Conservation (phyloP, 2,888 invertebrate genomes). For the Drosophila phalerata region DNA sequence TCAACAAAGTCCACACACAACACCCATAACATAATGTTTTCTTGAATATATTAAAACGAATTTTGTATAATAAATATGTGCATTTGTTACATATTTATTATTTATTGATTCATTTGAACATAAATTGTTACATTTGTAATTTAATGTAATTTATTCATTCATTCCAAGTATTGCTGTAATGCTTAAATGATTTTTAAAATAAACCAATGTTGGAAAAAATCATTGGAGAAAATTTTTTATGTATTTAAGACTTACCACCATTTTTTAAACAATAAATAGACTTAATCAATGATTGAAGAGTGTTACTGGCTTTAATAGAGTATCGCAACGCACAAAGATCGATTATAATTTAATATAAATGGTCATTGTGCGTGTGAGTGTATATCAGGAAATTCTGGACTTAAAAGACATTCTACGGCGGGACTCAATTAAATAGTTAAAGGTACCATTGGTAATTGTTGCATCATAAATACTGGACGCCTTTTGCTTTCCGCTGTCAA, state of each 20-base stretch:
- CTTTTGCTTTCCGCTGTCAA: slow-evolving; percentile 66
- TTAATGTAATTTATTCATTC: background rate
- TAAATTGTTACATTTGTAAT: background rate
- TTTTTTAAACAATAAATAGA: background rate
- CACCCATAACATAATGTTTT: background rate
- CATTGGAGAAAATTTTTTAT: background rate
- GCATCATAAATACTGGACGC: slow-evolving; percentile 49
- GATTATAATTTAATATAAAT: background rate
- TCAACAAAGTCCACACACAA: background rate
- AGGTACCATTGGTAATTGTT: slow-evolving; percentile 52
- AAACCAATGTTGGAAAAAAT: background rate
- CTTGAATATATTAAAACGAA: background rate
- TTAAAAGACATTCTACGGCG: slow-evolving; percentile 18
- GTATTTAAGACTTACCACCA: background rate
- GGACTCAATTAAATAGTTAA: slow-evolving; percentile 74
- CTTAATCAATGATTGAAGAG: background rate
- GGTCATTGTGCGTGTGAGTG: background rate
- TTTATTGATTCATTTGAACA: slow-evolving; percentile 3
- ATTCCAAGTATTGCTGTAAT: background rate
- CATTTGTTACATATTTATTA: background rate
- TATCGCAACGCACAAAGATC: background rate
- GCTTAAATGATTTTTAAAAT: background rate
- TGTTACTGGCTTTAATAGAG: background rate
- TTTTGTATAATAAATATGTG: background rate
- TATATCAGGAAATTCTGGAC: background rate